Base-by-base conservation (phyloP, 2,797 vertebrate genomes). In the Somateria mollissima region DNA sequence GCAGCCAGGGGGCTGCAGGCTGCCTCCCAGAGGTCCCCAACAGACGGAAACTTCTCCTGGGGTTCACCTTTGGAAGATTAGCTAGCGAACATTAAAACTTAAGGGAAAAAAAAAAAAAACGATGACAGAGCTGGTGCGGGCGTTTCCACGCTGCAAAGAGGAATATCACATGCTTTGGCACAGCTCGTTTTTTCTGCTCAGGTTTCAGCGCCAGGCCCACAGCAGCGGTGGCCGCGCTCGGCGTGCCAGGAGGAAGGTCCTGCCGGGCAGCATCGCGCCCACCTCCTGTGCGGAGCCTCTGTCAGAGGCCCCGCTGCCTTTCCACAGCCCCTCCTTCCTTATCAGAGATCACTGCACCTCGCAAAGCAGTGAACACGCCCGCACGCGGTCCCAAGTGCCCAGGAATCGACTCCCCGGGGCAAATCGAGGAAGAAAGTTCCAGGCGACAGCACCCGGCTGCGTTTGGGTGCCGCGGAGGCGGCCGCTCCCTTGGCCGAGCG, bases 181-280 rank as follows among this genome's bases (percentile, higher is more conserved):
- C 91, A 84, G 91, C 94, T 89, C 75, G 28, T 20, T 89, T 87
- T 93, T 96, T 92, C 96, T 88, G 90, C 95, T 96, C 94, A 83
- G 94, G 91, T 94, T 94, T 94, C 94, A 93, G 91, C 1, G 3
- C 1, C 12, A 49, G 65, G 93, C 86, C 51, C 17, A 27, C 51
- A 81, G 73, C 85, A 43, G 84, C 19, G 0, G 77, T n/a, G 0
- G 34, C 65, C n/a, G 34, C 13, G 2, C 71, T 15, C 5, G 0
- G 60, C 24, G 7, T 3, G 43, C 76, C 1, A 3, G 83, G 77
- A 76, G 53, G 78, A 72, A 80, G 78, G 51, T n/a, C 13, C 37
- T 64, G 17, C 30, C 39, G 28, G 67, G 51, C 83, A 72, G 89
- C 91, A 87, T 57, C 92, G 1, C 1, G 34, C 5, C 80, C 86